Evolutionary conservation across 2,888 invertebrate species (phyloP).

Genomic region (Microdon myrmicae): DNA sequence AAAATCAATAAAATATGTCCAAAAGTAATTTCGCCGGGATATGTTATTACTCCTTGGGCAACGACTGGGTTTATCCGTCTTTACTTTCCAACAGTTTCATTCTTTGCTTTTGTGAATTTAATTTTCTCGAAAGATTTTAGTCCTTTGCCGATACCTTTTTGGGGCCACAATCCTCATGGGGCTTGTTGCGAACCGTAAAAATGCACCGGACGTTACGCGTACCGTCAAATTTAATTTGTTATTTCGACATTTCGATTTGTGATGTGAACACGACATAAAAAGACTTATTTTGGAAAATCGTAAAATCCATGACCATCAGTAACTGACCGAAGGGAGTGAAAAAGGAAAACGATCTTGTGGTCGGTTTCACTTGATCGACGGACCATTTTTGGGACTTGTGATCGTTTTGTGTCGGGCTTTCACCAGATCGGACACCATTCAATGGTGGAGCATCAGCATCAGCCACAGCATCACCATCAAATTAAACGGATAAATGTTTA

Average conservation of each 20-base stretch:
- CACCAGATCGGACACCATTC: conserved; percentile 21
- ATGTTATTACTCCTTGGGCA: conserved; percentile 49
- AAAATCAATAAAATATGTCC: conserved; percentile 53
- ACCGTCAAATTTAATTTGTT: conserved; percentile 48
- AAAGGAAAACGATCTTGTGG: conserved; percentile 43
- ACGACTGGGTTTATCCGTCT: conserved; percentile 2
- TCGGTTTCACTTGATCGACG: conserved; percentile 50
- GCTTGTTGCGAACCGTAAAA: background rate
- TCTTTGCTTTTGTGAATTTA: conserved; percentile 16
- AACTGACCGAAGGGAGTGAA: background rate
- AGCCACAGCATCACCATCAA: too few relatives aligned
- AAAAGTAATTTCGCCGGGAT: conserved; percentile 51
- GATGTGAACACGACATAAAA: conserved; percentile 53
- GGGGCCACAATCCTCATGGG: background rate
- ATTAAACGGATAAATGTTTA: conserved; percentile 48
- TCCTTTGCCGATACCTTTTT: conserved; percentile 3
- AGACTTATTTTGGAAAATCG: conserved; percentile 15
- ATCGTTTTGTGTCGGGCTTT: too few relatives aligned
- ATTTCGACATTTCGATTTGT: conserved; percentile 50
- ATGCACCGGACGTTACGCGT: conserved; percentile 34
- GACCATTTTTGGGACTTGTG: conserved; percentile 29
- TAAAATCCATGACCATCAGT: conserved; percentile 13
- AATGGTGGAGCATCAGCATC: conserved; percentile 28
- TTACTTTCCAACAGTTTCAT: conserved; percentile 2
- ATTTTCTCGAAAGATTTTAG: conserved; percentile 13